Evolutionary conservation across 2,113 vertebrate species (phyloP).

Genomic region (Ibidorhyncha struthersii): DNA sequence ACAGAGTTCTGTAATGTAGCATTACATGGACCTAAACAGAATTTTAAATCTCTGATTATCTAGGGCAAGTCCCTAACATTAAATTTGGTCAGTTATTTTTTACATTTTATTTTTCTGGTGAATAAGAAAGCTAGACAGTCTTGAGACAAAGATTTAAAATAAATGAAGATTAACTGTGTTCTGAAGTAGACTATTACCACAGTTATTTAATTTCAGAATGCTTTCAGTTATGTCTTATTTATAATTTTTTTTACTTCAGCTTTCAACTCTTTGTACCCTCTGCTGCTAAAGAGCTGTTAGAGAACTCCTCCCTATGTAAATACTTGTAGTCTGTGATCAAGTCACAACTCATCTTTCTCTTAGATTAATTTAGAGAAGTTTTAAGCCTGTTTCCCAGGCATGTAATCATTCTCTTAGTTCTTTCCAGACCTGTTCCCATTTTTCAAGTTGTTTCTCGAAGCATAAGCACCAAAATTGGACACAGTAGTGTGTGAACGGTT

Average conservation of each 20-base stretch:
- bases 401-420: not conserved
- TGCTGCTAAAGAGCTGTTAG: not conserved
- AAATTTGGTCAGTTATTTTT: not conserved
- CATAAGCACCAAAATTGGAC: not conserved
- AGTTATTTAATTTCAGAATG: not conserved
- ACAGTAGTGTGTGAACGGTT: not conserved
- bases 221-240: not conserved
- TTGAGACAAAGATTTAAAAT: not conserved
- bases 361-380: not conserved
- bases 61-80: not conserved
- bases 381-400: not conserved
- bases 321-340: not conserved
- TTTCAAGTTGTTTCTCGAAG: not conserved
- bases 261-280: not conserved
- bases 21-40: not conserved
- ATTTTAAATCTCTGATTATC: not conserved
- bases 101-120: not conserved
- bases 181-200: not conserved
- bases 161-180: not conserved
- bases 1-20: not conserved
- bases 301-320: not conserved
- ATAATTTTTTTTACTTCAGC: not conserved
- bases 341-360: not conserved
- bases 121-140: not conserved
- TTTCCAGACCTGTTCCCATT: not conserved